A percentile compares a stretch with the other conserved stretches of the same genome.
phyloP scores from a whole-genome alignment of 2,888 invertebrate genomes.

The Metallyticus violacea region DNA sequence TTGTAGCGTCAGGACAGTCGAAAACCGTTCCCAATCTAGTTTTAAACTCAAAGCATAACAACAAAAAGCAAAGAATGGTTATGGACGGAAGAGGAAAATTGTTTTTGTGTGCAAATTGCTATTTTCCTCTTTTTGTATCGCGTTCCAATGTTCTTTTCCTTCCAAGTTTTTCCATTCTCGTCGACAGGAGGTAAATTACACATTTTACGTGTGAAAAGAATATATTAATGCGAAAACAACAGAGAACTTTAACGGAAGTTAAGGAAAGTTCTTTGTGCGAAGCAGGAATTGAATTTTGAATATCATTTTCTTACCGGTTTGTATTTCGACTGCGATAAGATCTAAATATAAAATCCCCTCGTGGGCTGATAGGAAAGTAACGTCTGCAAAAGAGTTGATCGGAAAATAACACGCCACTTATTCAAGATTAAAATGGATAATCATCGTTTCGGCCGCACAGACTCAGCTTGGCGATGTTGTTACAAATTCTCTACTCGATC shows the following conservation, averaged over 20 bases:
- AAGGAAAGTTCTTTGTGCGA: neutral
- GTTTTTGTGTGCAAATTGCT: conserved; percentile 25
- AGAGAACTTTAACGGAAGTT: neutral
- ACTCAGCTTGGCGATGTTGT: too few species aligned
- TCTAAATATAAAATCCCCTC: neutral
- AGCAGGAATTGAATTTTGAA: neutral
- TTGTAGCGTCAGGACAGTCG: too few species aligned
- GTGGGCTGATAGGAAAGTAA: too few species aligned
- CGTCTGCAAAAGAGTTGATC: too few species aligned
- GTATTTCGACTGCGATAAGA: neutral
- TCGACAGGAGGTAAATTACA: neutral
- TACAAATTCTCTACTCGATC: too few species aligned
- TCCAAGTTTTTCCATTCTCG: neutral
- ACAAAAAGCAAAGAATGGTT: neutral
- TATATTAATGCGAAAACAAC: neutral
- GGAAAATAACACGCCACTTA: too few species aligned
- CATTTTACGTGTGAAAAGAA: neutral
- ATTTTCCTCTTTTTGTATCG: neutral
- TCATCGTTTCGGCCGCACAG: too few species aligned
- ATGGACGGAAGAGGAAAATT: neutral
- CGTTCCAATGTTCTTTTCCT: too few species aligned
- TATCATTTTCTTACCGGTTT: neutral
- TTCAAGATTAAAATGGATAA: too few species aligned
- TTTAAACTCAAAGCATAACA: neutral
- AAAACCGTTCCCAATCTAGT: neutral